Evolutionary conservation across 37 sponge, comb jelly and placozoan species (phyloP), one percentile per base, ranked within the genome.

Genomic region (Ianthella basta): DNA sequence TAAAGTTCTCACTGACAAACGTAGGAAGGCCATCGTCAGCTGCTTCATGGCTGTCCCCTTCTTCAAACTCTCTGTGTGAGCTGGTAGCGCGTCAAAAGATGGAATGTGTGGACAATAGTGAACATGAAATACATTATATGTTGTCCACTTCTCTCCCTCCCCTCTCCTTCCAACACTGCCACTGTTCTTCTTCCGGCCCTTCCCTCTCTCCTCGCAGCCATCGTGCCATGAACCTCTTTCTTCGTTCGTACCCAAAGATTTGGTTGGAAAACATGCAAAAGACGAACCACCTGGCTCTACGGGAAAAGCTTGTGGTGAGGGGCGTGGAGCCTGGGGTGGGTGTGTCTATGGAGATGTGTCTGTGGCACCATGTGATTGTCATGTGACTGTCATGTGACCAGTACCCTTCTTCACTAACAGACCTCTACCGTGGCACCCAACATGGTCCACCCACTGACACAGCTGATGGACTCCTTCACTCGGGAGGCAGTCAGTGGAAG

Each of bases 21-120:
- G 82, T 80, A 91, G 91, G 75, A 80, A 91, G 35, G 92, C 94
- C n/a, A 72, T 96, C 72, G 82, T 96, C 56, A 39, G 36, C 18
- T 91, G 97, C 38, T 91, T 96, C 60, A 81, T 87, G 44, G 86
- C 89, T 36, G 90, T 96, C 41, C 97, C 97, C 16, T 88, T 85
- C 65, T 91, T 82, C 78, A 85, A 87, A n/a, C 86, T 96, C 6
- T 83, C 81, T 37, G 81, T 55, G 93, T 95, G 41, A 84, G 89
- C 37, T 0, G n/a, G n/a, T n/a, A n/a, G n/a, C 20, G 14, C 8
- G 50, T 8, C 50, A 44, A 44, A 8, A 44, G 50, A 8, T 44
- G 50, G 50, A 44, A 44, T 8, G 50, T 44, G 50, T n/a, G n/a
- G n/a, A n/a, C n/a, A n/a, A n/a, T n/a, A n/a, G 50, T 8, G 3